A percentile compares a stretch with the other conserved stretches of the same genome.
Evolutionary conservation across 2,888 invertebrate genomes (phyloP).

Genomic region (Glaucopsyche alexis): DNA sequence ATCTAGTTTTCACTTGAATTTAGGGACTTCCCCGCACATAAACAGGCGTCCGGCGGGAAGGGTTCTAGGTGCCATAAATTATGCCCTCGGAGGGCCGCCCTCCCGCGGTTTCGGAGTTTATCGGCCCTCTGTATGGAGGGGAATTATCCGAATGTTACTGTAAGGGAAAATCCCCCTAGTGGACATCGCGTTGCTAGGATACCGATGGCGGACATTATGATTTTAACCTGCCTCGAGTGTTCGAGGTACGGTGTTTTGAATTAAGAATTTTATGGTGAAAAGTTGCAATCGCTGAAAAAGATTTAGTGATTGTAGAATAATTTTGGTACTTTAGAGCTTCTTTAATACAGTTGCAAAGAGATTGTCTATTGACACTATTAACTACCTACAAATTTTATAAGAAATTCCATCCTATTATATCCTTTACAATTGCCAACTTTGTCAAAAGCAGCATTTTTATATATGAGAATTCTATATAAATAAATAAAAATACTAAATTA

Average conservation of each 20-base stretch:
- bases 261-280: not conserved
- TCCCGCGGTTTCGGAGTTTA: slow-evolving; percentile 71
- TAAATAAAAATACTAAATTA: no score
- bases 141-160: slow-evolving; percentile 40
- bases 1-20: not conserved
- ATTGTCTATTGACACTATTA: no score
- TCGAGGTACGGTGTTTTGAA: not conserved
- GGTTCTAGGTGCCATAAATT: slow-evolving; percentile 74
- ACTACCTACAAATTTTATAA: no score
- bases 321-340: no score
- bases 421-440: no score
- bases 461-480: no score
- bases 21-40: not conserved
- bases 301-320: no score
- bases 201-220: slow-evolving; percentile 38
- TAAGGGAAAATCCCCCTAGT: slow-evolving; percentile 37
- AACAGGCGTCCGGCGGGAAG: slow-evolving; percentile 50
- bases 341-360: no score
- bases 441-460: no score
- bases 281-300: no score
- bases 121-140: slow-evolving; percentile 59
- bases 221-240: slow-evolving; percentile 16
- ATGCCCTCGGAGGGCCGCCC: slow-evolving; percentile 66
- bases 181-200: slow-evolving; percentile 43
- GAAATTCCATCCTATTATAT: no score